Evolutionary conservation across 64 coral and sea anemone species (phyloP), one percentile per base, ranked within the genome.

Genomic region (Porites lutea): DNA sequence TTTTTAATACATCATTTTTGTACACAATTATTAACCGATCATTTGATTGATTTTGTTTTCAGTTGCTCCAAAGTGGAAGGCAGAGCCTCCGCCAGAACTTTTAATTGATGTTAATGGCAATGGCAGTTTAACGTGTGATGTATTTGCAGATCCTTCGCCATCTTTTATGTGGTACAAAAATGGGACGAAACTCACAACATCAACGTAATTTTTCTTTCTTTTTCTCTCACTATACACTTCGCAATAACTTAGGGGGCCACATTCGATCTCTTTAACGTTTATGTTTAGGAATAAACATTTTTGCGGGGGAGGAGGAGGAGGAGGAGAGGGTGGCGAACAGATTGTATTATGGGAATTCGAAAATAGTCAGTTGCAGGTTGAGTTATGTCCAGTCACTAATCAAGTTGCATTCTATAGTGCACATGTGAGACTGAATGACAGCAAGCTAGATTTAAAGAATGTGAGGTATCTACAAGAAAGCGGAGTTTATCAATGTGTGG

Each of bases 401-500:
- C 54, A 9, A 43, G 44, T 60, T 87, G 23, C n/a, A 19, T 73
- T 88, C 13, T 37, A 74, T 50, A 88, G 85, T 6, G 0, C 12
- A 20, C 1, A 65, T 0, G 22, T 75, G 9, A 60, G 6, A 65
- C 43, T 43, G 13, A 48, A 65, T 2, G 8, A 64, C 48, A 0
- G n/a, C n/a, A 52, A 70, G 43, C 5, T 92, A 43, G 9, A 15
- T 13, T 49, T 92, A 16, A 44, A 77, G 21, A 65, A 75, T 16
- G 52, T 76, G 6, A 3, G n/a, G 15, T 22, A n/a, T 46, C 27
- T n/a, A 3, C 1, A 45, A 27, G 48, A 92, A 13, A 18, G 55
- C 15, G 90, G 80, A 9, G 12, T 92, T 52, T 92, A 83, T 12
- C 90, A 92, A 20, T 92, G 90, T 86, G 70, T 62, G 14, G 79